Evolutionary conservation across 2,888 invertebrate genomes (phyloP), one percentile per base, ranked within the genome.

Genomic region (Idaea aversata): DNA sequence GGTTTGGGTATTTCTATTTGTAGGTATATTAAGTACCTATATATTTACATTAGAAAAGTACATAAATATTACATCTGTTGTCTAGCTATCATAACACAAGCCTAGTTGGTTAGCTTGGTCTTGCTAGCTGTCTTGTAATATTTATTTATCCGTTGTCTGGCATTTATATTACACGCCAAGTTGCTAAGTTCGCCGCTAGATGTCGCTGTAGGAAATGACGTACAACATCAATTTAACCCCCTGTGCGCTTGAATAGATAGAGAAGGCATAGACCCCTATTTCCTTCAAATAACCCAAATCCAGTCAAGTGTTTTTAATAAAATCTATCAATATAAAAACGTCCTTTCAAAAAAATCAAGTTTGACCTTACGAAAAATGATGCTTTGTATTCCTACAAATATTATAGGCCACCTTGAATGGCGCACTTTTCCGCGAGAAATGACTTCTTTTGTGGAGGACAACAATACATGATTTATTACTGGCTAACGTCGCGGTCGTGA

Each of bases 271-370:
- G 13, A 13, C 47, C 47, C 4, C 47, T 10, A 47, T 47, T 13
- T 47, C 47, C 47, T 47, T 10, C 10, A 47, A 47, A 47, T 47
- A 47, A 7, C 47, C 47, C 10, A 47, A 47, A 47, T 47, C 47
- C 47, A 47, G 47, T 47, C 47, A 47, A 47, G 47, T 47, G 47
- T 13, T 47, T 47, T 47, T 47, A 63, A 60, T 35, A 61, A 59
- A 68, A 70, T 70, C 66, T 70, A 38, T 59, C 70, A 58, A 62
- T 60, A 63, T 25, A 61, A 63, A 63, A 13, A 63, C 59, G n/a
- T 38, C 57, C 6, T 5, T 36, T 16, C 57, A 62, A 34, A 7
- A 60, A 34, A 60, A 25, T 34, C 60, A 34, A 16, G 25, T 60
- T 34, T 60, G 60, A 34, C 34, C 60, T 15, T 34, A 34, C 15